phyloP scores from a whole-genome alignment of 2,888 invertebrate species.

The Brachyopa scutellaris region DNA sequence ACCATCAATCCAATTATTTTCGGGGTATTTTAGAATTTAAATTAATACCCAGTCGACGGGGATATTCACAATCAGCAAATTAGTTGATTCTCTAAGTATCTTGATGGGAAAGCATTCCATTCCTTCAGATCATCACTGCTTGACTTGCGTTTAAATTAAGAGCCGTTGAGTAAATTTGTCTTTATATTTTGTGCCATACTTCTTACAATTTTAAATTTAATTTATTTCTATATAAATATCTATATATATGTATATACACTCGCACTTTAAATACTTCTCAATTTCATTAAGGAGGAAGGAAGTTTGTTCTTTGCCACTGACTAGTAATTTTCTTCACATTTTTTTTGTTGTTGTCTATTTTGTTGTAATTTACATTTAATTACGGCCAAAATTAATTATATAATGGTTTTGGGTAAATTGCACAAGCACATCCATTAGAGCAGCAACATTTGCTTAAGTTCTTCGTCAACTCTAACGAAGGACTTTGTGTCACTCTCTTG shows the following conservation, averaged over 20 bases:
- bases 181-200: too few relatives aligned
- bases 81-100: too few relatives aligned
- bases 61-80: too few relatives aligned
- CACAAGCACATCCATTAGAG: constrained; percentile 49
- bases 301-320: constrained; percentile 15
- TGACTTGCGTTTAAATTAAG: too few relatives aligned
- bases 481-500: constrained; percentile 11
- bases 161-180: too few relatives aligned
- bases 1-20: too few relatives aligned
- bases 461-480: constrained; percentile 44
- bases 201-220: not conserved
- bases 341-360: constrained; percentile 11
- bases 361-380: constrained; percentile 43
- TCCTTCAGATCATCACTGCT: too few relatives aligned
- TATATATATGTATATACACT: too few relatives aligned
- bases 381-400: constrained; percentile 54
- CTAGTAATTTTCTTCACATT: constrained; percentile 3
- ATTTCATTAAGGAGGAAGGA: not conserved
- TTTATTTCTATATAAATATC: not conserved
- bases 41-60: too few relatives aligned
- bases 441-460: constrained; percentile 45
- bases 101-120: too few relatives aligned
- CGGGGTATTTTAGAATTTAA: too few relatives aligned
- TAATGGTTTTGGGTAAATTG: constrained; percentile 51
- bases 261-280: constrained; percentile 15